phyloP scores from a whole-genome alignment of 2,888 invertebrate species.

The Autographa gamma region DNA sequence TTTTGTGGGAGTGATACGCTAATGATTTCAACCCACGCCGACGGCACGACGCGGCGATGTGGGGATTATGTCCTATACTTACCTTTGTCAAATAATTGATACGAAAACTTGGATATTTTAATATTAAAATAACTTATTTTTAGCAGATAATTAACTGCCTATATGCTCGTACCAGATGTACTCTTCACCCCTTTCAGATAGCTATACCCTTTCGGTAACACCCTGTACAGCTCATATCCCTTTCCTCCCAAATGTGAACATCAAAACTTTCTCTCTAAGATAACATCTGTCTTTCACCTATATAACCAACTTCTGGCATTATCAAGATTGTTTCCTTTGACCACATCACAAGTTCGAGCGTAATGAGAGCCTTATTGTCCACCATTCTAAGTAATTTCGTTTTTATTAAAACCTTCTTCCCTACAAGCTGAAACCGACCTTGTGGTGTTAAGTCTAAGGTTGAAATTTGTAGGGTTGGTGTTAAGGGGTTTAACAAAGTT shows the following conservation, averaged over 20 bases:
- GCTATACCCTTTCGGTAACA: too few species aligned
- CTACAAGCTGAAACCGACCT: not conserved
- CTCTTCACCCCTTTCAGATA: too few species aligned
- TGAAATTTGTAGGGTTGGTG: not conserved
- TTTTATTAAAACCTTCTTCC: slow-evolving; percentile 51
- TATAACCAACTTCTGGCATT: slow-evolving; percentile 27
- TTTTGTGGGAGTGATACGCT: too few species aligned
- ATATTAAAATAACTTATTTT: too few species aligned
- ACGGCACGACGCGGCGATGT: too few species aligned
- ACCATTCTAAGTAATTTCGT: slow-evolving; percentile 42
- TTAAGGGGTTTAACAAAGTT: slow-evolving; percentile 26
- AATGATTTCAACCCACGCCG: too few species aligned
- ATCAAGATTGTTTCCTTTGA: slow-evolving; percentile 38
- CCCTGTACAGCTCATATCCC: not conserved
- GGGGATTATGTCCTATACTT: too few species aligned
- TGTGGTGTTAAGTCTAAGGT: not conserved
- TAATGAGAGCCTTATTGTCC: slow-evolving; percentile 42
- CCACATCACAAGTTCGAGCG: slow-evolving; percentile 36
- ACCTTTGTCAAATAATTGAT: too few species aligned
- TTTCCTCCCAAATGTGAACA: not conserved
- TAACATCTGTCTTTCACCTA: not conserved
- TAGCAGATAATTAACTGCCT: too few species aligned
- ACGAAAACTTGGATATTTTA: too few species aligned
- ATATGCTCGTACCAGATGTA: too few species aligned
- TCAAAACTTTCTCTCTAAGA: not conserved